Base-by-base conservation (phyloP, 2,113 vertebrate species). In the Sinocyclocheilus maitianheensis region DNA sequence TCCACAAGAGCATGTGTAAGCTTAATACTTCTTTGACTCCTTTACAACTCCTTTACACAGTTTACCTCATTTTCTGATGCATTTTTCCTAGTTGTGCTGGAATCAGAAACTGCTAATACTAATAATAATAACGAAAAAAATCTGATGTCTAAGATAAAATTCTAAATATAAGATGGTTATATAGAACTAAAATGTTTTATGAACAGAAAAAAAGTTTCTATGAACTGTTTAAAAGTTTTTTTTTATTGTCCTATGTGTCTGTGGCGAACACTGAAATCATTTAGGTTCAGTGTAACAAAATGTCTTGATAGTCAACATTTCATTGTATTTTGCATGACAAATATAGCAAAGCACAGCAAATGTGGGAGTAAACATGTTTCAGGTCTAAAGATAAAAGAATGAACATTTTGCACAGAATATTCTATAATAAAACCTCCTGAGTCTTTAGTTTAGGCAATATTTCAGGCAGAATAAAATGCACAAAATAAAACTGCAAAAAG, bases 371-470 rank as follows among this genome's bases (percentile, higher is more conserved):
- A 69, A 34, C 43, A 53, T 48, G 22, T 24, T 40, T 75, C 71
- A 74, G 71, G 71, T 6, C 14, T 77, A 7, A 77, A 77, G 14
- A 77, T 77, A 48, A 37, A 71, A 24, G 40, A 22, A 69, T 62
- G 12, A 48, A 81, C 77, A 74, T 40, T 76, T 63, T 55, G 55
- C 11, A 20, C n/a, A 26, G 34, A 40, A 81, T 76, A 67, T 55
- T 67, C 65, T 76, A 72, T 72, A 60, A 69, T 0, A 88, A 81
- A 79, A 58, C 46, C 46, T 48, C 81, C 53, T 53, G 60, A 83
- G 86, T 58, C 53, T 43, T 81, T 55, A 80, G 63, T 75, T 69
- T 16, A 24, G 53, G 62, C 85, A 85, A 55, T 86, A 63, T 82
- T 74, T 75, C 18, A 88, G 83, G 11, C 43, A 79, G 3, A 79